A percentile compares a stretch with the other conserved stretches of the same genome.
Evolutionary conservation across 2,113 vertebrate species (phyloP).

Genomic region (Ovibos moschatus): DNA sequence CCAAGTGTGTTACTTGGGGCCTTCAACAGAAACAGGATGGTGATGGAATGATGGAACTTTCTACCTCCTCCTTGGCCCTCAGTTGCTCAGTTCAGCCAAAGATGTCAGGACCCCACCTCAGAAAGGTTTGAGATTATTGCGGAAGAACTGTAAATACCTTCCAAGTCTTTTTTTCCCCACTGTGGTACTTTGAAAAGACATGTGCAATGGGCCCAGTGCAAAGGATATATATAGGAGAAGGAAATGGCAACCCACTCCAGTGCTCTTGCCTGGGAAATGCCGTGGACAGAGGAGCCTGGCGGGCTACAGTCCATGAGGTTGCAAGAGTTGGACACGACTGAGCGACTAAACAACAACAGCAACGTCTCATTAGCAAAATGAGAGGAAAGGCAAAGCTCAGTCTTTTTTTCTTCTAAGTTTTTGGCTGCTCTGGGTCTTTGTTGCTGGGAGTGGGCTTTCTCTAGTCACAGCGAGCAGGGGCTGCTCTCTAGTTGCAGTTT

Average conservation of each 20-base stretch:
- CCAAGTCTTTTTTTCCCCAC: background rate
- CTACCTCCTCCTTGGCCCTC: background rate
- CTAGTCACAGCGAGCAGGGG: background rate
- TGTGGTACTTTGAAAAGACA: background rate
- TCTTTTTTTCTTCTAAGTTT: background rate
- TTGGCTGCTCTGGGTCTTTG: background rate
- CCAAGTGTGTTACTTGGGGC: slow-evolving; percentile 39
- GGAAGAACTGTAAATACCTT: background rate
- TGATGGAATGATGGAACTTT: background rate
- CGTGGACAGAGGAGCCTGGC: background rate
- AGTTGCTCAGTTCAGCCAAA: background rate
- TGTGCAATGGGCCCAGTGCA: background rate
- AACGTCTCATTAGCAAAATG: background rate
- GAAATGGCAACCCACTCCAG: background rate
- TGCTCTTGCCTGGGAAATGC: background rate
- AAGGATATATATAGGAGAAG: background rate
- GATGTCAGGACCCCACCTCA: background rate
- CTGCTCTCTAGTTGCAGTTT: background rate
- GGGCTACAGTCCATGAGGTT: background rate
- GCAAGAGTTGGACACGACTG: background rate
- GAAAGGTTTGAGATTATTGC: background rate
- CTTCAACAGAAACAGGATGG: slow-evolving; percentile 29
- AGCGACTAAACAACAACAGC: background rate
- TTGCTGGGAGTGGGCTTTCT: background rate
- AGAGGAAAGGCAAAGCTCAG: background rate